A percentile compares a stretch with the other conserved stretches of the same genome.
phyloP scores from a whole-genome alignment of 2,113 vertebrate species.

The Danionella cerebrum region DNA sequence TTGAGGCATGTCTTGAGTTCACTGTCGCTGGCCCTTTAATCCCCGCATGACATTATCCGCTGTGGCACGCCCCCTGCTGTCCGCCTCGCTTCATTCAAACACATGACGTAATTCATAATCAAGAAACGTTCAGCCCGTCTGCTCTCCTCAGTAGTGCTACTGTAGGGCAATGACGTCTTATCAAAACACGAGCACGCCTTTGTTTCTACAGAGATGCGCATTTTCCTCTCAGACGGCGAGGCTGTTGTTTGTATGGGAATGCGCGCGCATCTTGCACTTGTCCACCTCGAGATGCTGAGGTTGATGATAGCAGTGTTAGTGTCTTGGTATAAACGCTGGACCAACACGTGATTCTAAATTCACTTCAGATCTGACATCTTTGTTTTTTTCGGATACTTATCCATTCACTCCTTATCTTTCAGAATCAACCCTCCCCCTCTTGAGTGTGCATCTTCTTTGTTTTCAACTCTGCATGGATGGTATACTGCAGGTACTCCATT shows the following conservation, averaged over 20 bases:
- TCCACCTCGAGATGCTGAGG: not conserved
- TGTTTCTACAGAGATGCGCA: constrained; percentile 42
- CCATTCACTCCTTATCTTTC: not conserved
- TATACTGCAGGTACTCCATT: not conserved
- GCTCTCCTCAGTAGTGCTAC: not conserved
- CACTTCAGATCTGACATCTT: not conserved
- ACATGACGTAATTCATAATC: constrained; percentile 60
- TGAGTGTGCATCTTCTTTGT: constrained; percentile 6
- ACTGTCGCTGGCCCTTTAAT: constrained; percentile 48
- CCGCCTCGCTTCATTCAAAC: constrained; percentile 18
- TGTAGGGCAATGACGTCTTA: constrained; percentile 6
- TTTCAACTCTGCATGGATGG: not conserved
- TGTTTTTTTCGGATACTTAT: not conserved
- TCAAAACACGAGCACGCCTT: constrained; percentile 51
- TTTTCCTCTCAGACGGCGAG: constrained; percentile 29
- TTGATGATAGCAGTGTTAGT: too few species aligned
- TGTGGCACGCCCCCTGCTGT: constrained; percentile 47
- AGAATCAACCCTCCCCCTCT: not conserved
- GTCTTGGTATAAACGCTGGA: too few species aligned
- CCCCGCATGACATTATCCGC: constrained; percentile 29
- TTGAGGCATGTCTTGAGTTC: not conserved
- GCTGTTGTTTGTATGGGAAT: constrained; percentile 47
- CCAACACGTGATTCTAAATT: not conserved
- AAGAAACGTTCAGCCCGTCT: constrained; percentile 39
- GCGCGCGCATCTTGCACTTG: constrained; percentile 20